Evolutionary conservation across 2,113 vertebrate species (phyloP).

Genomic region (Scolopax mira): DNA sequence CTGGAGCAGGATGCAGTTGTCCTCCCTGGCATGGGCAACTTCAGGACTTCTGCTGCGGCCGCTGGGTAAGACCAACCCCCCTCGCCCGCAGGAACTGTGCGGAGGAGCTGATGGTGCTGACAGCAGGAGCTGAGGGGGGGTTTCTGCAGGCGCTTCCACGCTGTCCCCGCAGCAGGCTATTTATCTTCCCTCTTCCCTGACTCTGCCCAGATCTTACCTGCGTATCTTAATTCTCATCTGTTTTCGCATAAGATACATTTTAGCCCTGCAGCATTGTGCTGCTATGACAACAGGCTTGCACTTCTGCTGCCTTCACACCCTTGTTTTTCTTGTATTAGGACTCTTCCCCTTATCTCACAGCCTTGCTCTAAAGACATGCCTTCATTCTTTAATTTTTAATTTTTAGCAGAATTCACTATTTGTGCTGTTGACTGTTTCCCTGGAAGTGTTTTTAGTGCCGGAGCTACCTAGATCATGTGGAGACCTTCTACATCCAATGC

Average conservation of each 20-base stretch:
- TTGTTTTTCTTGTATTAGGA: conserved; percentile 60
- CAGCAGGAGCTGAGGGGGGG: neutral
- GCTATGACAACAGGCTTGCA: conserved; percentile 70
- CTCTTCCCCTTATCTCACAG: conserved; percentile 51
- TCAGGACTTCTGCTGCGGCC: neutral
- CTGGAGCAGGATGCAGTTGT: fast-evolving
- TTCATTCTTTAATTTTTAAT: neutral
- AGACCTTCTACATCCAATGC: neutral
- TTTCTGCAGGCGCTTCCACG: neutral
- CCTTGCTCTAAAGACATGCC: conserved; percentile 29
- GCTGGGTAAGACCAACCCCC: neutral
- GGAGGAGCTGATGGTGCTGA: neutral
- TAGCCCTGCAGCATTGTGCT: conserved; percentile 68
- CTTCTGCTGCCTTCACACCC: conserved; percentile 63
- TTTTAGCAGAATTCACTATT: neutral
- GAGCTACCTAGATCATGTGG: neutral
- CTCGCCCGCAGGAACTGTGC: fast-evolving
- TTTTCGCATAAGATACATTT: conserved; percentile 67
- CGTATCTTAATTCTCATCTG: conserved; percentile 65
- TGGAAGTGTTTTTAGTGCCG: neutral
- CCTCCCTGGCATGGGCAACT: neutral
- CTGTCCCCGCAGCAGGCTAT: neutral
- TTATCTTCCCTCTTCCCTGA: neutral
- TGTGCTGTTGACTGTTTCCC: neutral
- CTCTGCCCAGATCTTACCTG: conserved; percentile 49